Evolutionary conservation across 2,797 vertebrate species (phyloP), one percentile per base, ranked within the genome.

Genomic region (Enoplosus armatus): DNA sequence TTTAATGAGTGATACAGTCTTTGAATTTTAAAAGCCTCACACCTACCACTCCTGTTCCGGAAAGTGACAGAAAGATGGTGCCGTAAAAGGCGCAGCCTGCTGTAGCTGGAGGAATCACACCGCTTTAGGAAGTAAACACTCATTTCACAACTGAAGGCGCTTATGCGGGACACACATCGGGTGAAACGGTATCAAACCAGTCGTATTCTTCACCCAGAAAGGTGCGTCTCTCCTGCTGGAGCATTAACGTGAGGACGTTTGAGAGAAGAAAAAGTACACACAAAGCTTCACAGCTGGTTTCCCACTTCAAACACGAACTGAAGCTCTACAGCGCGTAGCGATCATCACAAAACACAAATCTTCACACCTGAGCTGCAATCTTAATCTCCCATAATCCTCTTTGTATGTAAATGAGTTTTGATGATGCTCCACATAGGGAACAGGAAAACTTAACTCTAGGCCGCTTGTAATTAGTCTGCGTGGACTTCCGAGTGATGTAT

Each of bases 1-100:
- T 87, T 85, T 82, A 69, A 87, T 79, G 64, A 81, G 50, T 65
- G 68, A 70, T 73, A 12, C 51, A 64, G 51, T 79, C 35, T 76
- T 76, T 79, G 74, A 77, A 71, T 83, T 73, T 26, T 48, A 65
- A 77, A 76, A 76, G 43, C n/a, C 37, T 75, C 58, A 72, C 75
- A 71, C 72, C 69, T 69, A 61, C 41, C 6, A 60, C 75, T 66
- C 67, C 69, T 75, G 64, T 62, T 81, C 75, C 80, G 48, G 55
- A 87, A 77, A 65, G 69, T 76, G 80, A 72, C 55, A 59, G 71
- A 35, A 15, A 56, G 27, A 39, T 5, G 15, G 62, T 68, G 61
- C 60, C 20, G 47, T 56, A 41, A 33, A 71, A 75, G 41, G 8
- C 37, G 31, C 60, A 39, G 54, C n/a, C 6, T 41, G 27, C 45